Conservation (phyloP, 2,888 invertebrate genomes). For the Apotomis betuletana region DNA sequence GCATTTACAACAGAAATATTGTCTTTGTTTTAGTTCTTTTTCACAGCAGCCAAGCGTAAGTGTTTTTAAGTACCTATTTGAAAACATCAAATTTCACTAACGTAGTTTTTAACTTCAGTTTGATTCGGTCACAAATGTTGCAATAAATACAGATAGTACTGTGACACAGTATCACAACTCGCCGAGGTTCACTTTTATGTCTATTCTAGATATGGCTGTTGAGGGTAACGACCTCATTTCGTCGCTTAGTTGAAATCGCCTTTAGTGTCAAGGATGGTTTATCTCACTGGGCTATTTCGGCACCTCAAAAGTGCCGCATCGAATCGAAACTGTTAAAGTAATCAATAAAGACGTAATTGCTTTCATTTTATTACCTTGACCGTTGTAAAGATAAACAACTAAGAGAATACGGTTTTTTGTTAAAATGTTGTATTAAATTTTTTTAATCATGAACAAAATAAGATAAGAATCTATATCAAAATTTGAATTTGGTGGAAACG, state of each 20-base stretch:
- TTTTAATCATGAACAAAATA: constrained; percentile 1
- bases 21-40: no score
- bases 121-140: no score
- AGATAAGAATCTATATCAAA: constrained; percentile 27
- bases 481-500: constrained; percentile 7
- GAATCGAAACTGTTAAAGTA: constrained; percentile 27
- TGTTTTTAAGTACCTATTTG: no score
- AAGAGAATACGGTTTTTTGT: constrained; percentile 12
- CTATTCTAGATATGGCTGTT: neutral
- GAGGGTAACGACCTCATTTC: neutral
- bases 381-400: constrained; percentile 33
- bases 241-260: neutral
- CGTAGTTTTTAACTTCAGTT: no score
- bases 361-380: constrained; percentile 17
- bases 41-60: no score
- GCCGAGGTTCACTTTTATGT: no score
- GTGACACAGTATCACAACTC: no score
- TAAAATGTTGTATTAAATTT: constrained; percentile 8
- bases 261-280: constrained; percentile 9
- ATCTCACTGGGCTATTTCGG: neutral
- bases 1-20: no score
- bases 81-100: no score
- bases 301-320: constrained; percentile 14
- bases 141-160: no score
- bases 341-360: constrained; percentile 22